These are phyloP conservation scores for Petrocephalus sullivani DNA, from an alignment of 2,797 vertebrate genomes.

Conservation along the genomic window DNA sequence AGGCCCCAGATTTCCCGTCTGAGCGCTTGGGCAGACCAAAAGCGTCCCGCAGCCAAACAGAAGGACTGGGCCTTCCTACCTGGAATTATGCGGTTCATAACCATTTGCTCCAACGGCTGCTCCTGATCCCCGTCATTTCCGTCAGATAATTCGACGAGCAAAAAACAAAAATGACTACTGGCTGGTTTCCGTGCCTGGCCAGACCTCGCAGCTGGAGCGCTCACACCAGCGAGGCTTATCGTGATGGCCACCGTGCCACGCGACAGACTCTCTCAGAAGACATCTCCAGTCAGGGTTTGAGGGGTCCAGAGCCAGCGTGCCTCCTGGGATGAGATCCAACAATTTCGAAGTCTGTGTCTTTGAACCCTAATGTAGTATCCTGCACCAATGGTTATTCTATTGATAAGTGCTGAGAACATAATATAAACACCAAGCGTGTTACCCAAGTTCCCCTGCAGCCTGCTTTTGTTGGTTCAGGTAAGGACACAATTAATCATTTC, in stretches of 20 bases:
- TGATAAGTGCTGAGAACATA: not conserved
- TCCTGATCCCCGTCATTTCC: not conserved
- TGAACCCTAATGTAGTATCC: not conserved
- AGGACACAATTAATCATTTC: not conserved
- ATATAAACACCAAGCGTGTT: not conserved
- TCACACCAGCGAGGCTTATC: not conserved
- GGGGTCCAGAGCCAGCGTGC: not conserved
- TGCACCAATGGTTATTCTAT: not conserved
- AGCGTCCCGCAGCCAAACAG: not conserved
- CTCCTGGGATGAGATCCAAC: not conserved
- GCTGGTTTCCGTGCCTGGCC: constrained; percentile 5
- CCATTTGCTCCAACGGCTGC: not conserved
- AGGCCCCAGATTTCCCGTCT: not conserved
- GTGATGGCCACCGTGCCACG: not conserved
- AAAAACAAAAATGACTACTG: not conserved
- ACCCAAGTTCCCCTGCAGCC: not conserved
- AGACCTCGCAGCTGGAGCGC: not conserved
- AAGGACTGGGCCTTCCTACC: not conserved
- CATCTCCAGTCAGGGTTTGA: not conserved
- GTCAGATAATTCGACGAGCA: not conserved
- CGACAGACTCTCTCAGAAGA: not conserved
- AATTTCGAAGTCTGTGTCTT: not conserved
- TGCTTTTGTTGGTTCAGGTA: not conserved
- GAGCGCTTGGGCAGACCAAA: not conserved
- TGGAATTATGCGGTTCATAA: not conserved